phyloP scores from a whole-genome alignment of 2,888 invertebrate species.

The Andrena hattorfiana region DNA sequence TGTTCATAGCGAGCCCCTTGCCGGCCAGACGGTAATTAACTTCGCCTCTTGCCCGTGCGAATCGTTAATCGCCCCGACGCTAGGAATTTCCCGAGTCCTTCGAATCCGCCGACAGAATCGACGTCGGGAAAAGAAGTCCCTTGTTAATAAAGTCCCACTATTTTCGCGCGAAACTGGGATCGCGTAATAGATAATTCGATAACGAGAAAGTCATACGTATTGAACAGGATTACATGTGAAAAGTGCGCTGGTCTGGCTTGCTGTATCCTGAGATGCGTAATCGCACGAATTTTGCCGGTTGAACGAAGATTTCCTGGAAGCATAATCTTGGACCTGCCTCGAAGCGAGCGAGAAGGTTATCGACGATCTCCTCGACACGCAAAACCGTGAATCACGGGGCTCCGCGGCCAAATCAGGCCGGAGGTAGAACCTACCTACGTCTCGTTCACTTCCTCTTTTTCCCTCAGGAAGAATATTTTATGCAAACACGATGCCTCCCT shows the following conservation, averaged over 20 bases:
- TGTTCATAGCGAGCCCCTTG: constrained; percentile 49
- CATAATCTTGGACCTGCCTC: not conserved
- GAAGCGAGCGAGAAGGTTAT: constrained; percentile 22
- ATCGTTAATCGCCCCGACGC: constrained; percentile 62
- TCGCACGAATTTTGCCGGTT: not conserved
- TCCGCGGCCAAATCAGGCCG: constrained; percentile 56
- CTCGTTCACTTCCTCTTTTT: constrained; percentile 63
- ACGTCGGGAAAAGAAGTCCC: not conserved
- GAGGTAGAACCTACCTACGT: constrained; percentile 57
- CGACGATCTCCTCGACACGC: constrained; percentile 55
- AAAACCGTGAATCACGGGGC: constrained; percentile 66
- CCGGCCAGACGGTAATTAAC: constrained; percentile 72
- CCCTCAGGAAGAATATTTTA: constrained; percentile 74
- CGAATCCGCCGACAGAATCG: constrained; percentile 1
- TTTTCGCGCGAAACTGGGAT: not conserved
- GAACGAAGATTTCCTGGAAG: not conserved
- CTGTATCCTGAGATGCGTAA: not conserved
- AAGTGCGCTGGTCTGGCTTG: not conserved
- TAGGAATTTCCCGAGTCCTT: constrained; percentile 39
- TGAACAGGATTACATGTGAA: not conserved
- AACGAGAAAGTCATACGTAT: not conserved
- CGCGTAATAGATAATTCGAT: not conserved
- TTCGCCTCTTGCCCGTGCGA: constrained; percentile 66
- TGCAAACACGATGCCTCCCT: constrained; percentile 72
- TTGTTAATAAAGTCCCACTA: too few species aligned